Base-by-base conservation (phyloP, 2,113 vertebrate genomes). In the Equus przewalskii region DNA sequence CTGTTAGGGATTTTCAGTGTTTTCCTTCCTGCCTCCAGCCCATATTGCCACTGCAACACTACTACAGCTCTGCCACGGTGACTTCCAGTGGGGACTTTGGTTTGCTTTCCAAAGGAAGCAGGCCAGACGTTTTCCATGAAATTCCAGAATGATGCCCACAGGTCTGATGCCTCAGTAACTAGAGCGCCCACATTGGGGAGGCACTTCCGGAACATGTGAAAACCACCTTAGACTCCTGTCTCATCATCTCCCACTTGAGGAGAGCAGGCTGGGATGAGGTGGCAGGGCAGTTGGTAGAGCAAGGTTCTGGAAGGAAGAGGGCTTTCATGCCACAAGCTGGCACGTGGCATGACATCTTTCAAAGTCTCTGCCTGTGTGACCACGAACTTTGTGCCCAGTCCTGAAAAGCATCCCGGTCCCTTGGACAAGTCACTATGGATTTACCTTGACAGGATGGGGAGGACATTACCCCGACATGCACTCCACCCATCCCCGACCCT, bases 271-370 rank as follows among this genome's bases (percentile, higher is more conserved):
- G 62, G 36, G 72, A 21, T 16, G 46, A 60, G 14, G 26, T 3
- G 30, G 28, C 67, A 7, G 18, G 51, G n/a, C 78, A 4, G 0
- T 18, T 0, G 7, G 62, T 0, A 70, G 5, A 46, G n/a, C 21
- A n/a, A 9, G 62, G 16, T 62, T 89, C 79, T 30, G 64, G 26
- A 54, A 75, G 62, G 15, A 60, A n/a, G n/a, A 46, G 30, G 30
- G 21, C 60, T 69, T 28, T 80, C 51, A 64, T 28, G 46, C n/a
- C 10, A 4, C n/a, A 19, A n/a, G 69, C 6, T 70, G 78, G 19
- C 78, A 62, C 9, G 0, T 10, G 44, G 21, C 62, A 60, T 26
- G 60, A 12, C 8, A 36, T 41, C 76, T 82, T 67, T 26, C 30
- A 19, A 75, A 80, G 26, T 33, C 60, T 76, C 26, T 36, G 76